Conservation (phyloP, 2,888 invertebrate genomes). For the Formica aserva region DNA sequence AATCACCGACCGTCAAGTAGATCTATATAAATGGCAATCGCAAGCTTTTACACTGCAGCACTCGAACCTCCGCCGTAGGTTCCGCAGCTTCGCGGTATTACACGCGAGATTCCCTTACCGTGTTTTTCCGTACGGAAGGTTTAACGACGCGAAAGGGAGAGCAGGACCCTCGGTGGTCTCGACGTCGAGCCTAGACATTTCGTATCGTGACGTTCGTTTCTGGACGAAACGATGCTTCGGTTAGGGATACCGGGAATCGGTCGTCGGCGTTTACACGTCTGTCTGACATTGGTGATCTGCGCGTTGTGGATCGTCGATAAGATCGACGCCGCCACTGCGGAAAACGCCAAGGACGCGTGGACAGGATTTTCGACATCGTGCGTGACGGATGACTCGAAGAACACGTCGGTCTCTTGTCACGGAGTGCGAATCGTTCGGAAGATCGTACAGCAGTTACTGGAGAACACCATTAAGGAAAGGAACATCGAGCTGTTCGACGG, state of each 20-base stretch:
- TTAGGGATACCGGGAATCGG: neutral
- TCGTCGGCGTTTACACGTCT: conserved; percentile 44
- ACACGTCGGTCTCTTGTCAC: conserved; percentile 86
- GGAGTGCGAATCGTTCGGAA: conserved; percentile 86
- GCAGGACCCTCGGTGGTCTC: neutral
- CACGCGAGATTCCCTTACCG: neutral
- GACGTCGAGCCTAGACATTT: neutral
- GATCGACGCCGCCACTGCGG: conserved; percentile 20
- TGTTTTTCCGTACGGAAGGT: conserved; percentile 7
- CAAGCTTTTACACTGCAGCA: conserved; percentile 67
- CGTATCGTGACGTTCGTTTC: conserved; percentile 26
- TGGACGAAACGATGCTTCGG: conserved; percentile 57
- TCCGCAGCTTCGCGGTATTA: conserved; percentile 60
- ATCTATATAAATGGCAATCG: conserved; percentile 79
- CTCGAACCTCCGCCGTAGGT: conserved; percentile 79
- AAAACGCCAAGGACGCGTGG: conserved; percentile 71
- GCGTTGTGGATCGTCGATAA: conserved; percentile 42
- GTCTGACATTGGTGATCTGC: conserved; percentile 45
- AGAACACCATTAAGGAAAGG: conserved; percentile 86
- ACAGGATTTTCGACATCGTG: conserved; percentile 75
- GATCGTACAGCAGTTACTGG: conserved; percentile 87
- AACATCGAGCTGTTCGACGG: conserved; percentile 89
- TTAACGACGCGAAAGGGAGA: neutral
- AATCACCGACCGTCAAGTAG: conserved; percentile 74
- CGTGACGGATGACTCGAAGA: conserved; percentile 76